Percentiles rank a stretch among this genome's conserved stretches.
Conservation (phyloP, 2,797 vertebrate species). For the Tarsius wallacei region DNA sequence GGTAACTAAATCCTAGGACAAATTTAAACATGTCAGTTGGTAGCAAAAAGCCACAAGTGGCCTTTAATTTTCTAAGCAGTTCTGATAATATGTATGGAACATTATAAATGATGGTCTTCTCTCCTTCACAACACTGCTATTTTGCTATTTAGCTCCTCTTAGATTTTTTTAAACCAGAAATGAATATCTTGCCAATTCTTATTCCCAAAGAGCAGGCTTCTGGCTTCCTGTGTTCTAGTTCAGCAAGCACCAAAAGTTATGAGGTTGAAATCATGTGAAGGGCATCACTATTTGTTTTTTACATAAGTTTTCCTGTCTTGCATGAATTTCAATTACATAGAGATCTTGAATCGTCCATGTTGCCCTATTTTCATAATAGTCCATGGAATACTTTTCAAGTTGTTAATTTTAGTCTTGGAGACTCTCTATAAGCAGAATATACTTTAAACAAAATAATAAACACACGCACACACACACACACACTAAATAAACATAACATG, state of each 20-base stretch:
- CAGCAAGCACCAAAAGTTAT: conserved; percentile 42
- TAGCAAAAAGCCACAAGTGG: conserved; percentile 39
- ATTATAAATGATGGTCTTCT: neutral
- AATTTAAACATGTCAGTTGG: conserved; percentile 70
- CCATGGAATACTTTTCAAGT: conserved; percentile 88
- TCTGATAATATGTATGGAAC: neutral
- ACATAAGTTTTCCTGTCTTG: conserved; percentile 15
- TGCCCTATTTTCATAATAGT: conserved; percentile 81
- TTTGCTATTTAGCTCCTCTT: neutral
- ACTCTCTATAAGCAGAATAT: conserved; percentile 86
- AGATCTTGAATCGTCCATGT: conserved; percentile 75
- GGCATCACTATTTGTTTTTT: conserved; percentile 44
- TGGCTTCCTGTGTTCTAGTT: neutral
- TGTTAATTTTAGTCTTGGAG: conserved; percentile 88
- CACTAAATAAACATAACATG: conserved; percentile 80
- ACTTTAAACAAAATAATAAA: conserved; percentile 83
- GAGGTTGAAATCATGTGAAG: neutral
- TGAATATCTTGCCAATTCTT: neutral
- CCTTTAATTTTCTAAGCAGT: conserved; percentile 71
- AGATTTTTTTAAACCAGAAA: conserved; percentile 29
- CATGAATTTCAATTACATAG: conserved; percentile 75
- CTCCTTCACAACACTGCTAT: neutral
- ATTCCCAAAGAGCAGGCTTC: neutral
- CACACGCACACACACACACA: conserved; percentile 38
- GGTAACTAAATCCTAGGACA: conserved; percentile 47